These are phyloP conservation scores for Cepaea nemoralis DNA, from an alignment of 1,140 invertebrate species.

Conservation along the genomic window DNA sequence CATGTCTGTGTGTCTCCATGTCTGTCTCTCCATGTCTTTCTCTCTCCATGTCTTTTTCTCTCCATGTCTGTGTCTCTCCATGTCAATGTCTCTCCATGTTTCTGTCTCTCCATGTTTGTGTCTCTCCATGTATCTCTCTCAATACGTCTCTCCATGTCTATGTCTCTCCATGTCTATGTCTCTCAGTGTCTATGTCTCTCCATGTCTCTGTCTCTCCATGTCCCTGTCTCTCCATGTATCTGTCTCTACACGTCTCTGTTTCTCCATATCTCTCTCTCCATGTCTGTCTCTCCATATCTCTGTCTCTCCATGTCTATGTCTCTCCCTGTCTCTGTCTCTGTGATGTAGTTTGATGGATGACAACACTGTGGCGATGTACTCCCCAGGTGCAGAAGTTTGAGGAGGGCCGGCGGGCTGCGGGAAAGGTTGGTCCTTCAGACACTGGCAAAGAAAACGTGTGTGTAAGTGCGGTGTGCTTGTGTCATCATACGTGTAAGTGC, in stretches of 20 bases:
- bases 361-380: too few species aligned
- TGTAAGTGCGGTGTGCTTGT: conserved; percentile 22
- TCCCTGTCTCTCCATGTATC: conserved; percentile 1
- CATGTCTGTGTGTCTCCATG: neutral
- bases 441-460: conserved; percentile 45
- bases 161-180: conserved; percentile 13
- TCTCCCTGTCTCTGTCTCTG: neutral
- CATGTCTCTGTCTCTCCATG: neutral
- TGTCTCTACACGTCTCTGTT: neutral
- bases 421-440: conserved; percentile 8
- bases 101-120: neutral
- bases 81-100: neutral
- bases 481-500: too few species aligned
- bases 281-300: conserved; percentile 10
- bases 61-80: neutral
- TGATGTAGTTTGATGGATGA: too few species aligned
- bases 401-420: conserved; percentile 35
- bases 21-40: neutral
- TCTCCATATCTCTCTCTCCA: conserved; percentile 10
- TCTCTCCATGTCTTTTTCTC: neutral
- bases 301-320: neutral
- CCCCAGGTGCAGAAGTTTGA: conserved; percentile 48
- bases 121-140: neutral
- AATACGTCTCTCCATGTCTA: neutral
- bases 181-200: neutral